A percentile compares a stretch with the other conserved stretches of the same genome.
Evolutionary conservation across 2,888 invertebrate species (phyloP).

Genomic region (Taphrorychus bicolor): DNA sequence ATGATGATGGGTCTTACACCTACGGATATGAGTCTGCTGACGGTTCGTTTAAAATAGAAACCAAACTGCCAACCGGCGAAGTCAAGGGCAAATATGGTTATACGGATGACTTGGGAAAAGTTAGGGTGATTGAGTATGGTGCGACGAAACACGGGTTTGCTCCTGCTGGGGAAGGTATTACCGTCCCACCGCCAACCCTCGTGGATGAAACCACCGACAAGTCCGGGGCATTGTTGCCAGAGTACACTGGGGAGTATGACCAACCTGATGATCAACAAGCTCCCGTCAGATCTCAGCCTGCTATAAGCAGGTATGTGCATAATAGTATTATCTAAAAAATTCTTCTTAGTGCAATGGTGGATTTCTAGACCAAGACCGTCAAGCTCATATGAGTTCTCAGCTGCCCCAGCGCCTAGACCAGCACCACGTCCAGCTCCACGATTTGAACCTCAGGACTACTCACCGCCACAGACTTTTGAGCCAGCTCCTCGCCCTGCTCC

Average conservation of each 20-base stretch:
- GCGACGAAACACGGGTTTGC: conserved; percentile 89
- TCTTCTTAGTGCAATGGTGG: too few relatives aligned
- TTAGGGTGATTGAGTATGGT: conserved; percentile 82
- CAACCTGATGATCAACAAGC: conserved; percentile 44
- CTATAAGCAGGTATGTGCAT: conserved; percentile 35
- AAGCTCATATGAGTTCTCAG: conserved; percentile 20
- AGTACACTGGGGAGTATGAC: conserved; percentile 59
- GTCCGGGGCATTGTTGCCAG: conserved; percentile 56
- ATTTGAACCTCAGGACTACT: conserved; percentile 38
- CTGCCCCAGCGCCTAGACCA: conserved; percentile 42
- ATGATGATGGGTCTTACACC: conserved; percentile 90
- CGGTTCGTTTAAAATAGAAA: conserved; percentile 90
- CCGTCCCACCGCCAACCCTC: conserved; percentile 72
- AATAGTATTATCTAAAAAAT: too few relatives aligned
- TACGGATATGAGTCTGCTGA: conserved; percentile 90
- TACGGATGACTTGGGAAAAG: conserved; percentile 81
- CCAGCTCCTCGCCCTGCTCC: conserved; percentile 41
- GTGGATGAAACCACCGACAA: conserved; percentile 65
- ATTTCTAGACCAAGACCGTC: conserved; percentile 10
- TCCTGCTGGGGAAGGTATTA: conserved; percentile 83
- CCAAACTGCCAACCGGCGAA: conserved; percentile 80
- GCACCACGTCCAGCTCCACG: conserved; percentile 42
- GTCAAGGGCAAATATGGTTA: conserved; percentile 92
- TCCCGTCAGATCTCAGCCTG: conserved; percentile 43
- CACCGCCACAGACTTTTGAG: conserved; percentile 37